Base-by-base conservation (phyloP, 2,797 vertebrate species). In the Chelmon rostratus region DNA sequence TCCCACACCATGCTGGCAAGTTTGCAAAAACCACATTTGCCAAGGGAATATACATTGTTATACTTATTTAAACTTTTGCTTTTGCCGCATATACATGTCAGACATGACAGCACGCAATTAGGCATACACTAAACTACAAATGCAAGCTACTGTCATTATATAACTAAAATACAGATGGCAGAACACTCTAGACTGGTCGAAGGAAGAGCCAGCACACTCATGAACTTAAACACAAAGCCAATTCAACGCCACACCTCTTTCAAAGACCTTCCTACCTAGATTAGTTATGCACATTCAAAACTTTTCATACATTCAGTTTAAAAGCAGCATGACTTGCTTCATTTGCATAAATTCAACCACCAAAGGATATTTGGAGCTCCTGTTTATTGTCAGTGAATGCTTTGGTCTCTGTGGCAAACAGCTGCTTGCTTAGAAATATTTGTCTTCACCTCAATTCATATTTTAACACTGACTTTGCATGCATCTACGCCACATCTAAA, bases 331-430 rank as follows among this genome's bases (percentile, higher is more conserved):
- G 9, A 49, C 28, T 47, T 47, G 8, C 19, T 4, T 37, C 10
- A 4, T 53, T 6, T 38, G 18, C 18, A 33, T 35, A 8, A 6
- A 61, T 38, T 11, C 12, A 42, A 42, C 54, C 54, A 57, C 9
- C 12, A 59, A 16, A 23, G 23, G 23, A 62, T 56, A 9, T 50
- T 25, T 72, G 6, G 5, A 5, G 23, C 9, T 31, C 35, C 35
- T 35, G 15, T 23, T 49, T 4, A n/a, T 65, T 53, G 16, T 38
- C 38, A 25, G 8, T 28, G 11, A 21, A 59, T 40, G 4, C 8
- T 31, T 23, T 37, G 53, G 61, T 69, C 28, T 76, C 15, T 23
- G 40, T 65, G 50, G 28, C 28, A 53, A 42, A 62, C 49, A 18
- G 15, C 21, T 46, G 19, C 64, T n/a, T 42, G 10, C 16, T 5